Evolutionary conservation across 92 coral and sea anemone genomes (phyloP).

Genomic region (Zoanthus solanderi): DNA sequence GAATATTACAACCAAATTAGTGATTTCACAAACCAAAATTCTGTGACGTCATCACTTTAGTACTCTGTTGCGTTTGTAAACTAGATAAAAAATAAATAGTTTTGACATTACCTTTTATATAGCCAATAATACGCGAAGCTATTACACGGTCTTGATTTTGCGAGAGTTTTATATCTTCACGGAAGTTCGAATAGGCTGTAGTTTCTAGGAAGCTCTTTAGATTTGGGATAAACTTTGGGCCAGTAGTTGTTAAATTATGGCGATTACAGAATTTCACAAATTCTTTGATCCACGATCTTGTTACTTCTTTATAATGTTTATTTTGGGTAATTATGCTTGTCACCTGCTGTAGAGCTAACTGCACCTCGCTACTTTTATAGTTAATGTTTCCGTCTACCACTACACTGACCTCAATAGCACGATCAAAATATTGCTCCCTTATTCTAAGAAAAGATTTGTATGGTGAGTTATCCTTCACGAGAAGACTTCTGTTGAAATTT

Average conservation of each 20-base stretch:
- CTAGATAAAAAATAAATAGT: not conserved
- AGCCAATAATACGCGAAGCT: conserved; percentile 77
- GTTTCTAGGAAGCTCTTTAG: conserved; percentile 23
- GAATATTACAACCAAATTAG: too few relatives aligned
- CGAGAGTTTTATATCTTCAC: conserved; percentile 66
- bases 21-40: too few relatives aligned
- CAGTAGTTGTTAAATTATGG: conserved; percentile 21
- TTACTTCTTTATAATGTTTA: conserved; percentile 57
- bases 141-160: conserved; percentile 45
- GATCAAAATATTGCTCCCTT: conserved; percentile 63
- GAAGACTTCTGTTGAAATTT: conserved; percentile 71
- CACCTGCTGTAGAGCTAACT: conserved; percentile 61
- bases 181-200: conserved; percentile 36
- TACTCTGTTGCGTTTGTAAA: too few relatives aligned
- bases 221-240: conserved; percentile 6
- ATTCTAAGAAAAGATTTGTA: conserved; percentile 59
- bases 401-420: conserved; percentile 61
- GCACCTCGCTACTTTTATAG: conserved; percentile 58
- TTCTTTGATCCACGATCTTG: conserved; percentile 71
- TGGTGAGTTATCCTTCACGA: conserved; percentile 72
- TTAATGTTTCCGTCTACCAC: conserved; percentile 53
- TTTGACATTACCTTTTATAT: conserved; percentile 52
- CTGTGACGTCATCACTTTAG: too few relatives aligned
- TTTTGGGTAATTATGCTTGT: conserved; percentile 58
- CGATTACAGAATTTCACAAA: conserved; percentile 38